Evolutionary conservation across 1,140 invertebrate species (phyloP).

Genomic region (Phymastichus coffea): DNA sequence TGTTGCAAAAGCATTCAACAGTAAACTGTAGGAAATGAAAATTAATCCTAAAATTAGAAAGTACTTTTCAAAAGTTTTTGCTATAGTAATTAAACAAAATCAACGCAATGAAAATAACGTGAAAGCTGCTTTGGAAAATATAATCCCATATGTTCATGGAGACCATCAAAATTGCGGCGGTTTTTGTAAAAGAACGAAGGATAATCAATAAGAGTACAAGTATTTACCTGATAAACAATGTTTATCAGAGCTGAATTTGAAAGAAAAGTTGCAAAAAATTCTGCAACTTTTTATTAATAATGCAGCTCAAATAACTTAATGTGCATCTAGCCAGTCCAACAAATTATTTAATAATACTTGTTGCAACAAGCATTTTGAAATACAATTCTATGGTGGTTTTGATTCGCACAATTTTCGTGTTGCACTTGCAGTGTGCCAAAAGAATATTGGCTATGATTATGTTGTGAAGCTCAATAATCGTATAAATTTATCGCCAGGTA

Average conservation of each 20-base stretch:
- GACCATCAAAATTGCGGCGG: conserved; percentile 2
- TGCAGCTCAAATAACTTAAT: conserved; percentile 14
- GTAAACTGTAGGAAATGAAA: conserved; percentile 14
- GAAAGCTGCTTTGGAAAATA: conserved; percentile 8
- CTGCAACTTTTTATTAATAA: conserved; percentile 17
- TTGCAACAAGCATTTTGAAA: conserved; percentile 28
- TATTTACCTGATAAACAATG: conserved; percentile 16
- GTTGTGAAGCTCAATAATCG: conserved; percentile 9
- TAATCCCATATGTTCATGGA: conserved; percentile 12
- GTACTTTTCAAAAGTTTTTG: conserved; percentile 15
- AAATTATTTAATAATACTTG: conserved; percentile 29
- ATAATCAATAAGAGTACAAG: conserved; percentile 7
- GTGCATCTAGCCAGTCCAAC: conserved; percentile 30
- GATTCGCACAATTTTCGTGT: conserved; percentile 24
- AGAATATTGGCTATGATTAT: conserved; percentile 23
- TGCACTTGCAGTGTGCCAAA: conserved; percentile 24
- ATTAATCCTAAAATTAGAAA: background rate
- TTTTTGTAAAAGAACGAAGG: background rate
- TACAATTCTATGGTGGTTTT: conserved; percentile 23
- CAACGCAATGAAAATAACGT: background rate
- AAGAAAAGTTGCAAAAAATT: conserved; percentile 8
- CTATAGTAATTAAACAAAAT: conserved; percentile 1
- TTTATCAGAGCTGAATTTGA: conserved; percentile 7
- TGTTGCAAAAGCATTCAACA: conserved; percentile 5
- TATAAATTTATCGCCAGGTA: conserved; percentile 19